phyloP scores from a whole-genome alignment of 2,797 vertebrate species.

The Siniperca obscura region DNA sequence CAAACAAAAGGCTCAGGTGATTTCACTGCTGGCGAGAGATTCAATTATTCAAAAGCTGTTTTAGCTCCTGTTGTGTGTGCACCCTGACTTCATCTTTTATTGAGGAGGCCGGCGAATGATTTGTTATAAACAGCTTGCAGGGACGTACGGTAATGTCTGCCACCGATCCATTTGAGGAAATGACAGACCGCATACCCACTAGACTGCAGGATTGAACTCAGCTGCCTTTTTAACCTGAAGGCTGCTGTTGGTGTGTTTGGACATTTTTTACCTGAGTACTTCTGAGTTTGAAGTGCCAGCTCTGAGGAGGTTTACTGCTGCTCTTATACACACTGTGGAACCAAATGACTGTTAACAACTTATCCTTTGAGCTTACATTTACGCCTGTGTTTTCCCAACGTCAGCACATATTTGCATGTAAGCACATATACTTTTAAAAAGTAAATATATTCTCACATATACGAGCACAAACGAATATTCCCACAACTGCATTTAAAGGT shows the following conservation, averaged over 20 bases:
- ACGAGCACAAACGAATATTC: not conserved
- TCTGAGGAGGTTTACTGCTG: conserved; percentile 12
- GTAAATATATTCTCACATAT: not conserved
- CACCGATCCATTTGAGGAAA: conserved; percentile 34
- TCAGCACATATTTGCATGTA: not conserved
- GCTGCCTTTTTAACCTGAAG: conserved; percentile 4
- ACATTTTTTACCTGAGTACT: conserved; percentile 6
- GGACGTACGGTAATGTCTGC: conserved; percentile 31
- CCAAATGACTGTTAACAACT: conserved; percentile 16
- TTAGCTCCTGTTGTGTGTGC: conserved; percentile 50
- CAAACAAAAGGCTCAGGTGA: conserved; percentile 44
- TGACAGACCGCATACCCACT: conserved; percentile 10
- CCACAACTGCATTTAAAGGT: not conserved
- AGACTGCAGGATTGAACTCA: conserved; percentile 25
- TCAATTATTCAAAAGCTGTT: conserved; percentile 72
- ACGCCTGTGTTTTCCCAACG: not conserved
- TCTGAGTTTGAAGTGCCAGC: conserved; percentile 3
- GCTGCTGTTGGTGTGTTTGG: conserved; percentile 3
- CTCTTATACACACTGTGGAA: conserved; percentile 2
- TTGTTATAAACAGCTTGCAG: conserved; percentile 56
- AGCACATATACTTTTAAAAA: conserved; percentile 3
- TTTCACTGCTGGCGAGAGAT: conserved; percentile 31
- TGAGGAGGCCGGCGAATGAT: conserved; percentile 38
- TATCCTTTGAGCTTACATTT: conserved; percentile 29
- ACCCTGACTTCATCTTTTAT: conserved; percentile 56